Evolutionary conservation across 30 jellyfish, hydroid and myxozoan species (phyloP), one percentile per base, ranked within the genome.

Genomic region (Pelagia noctiluca): DNA sequence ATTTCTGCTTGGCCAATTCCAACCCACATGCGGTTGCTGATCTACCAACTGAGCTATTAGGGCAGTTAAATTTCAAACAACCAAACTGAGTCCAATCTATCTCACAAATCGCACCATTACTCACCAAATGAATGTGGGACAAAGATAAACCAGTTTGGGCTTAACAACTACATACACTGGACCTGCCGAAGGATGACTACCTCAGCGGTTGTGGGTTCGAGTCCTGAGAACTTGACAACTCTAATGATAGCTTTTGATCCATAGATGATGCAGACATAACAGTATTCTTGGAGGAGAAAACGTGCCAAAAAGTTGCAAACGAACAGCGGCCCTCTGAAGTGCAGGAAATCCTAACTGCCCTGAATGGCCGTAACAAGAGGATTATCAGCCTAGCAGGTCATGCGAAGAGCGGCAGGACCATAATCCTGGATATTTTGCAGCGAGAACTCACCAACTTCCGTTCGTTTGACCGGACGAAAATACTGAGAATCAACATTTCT

Each of bases 301-400:
- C 26, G 2, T 52, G 2, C 26, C 26, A 4, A 3, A 5, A 52
- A 3, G 68, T 52, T 8, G 28, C 12, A 8, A 3, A 3, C 4
- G 68, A 52, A 5, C 12, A 19, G 2, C 68, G 68, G 57, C 16
- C 57, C 16, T 8, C 57, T 42, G 47, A 46, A 71, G 23, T 24
- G 35, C 25, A 4, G 22, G 83, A 1, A 1, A 19, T 36, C 62
- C 26, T 5, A 0, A 35, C n/a, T 1, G 50, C 82, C 32, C 34
- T 80, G 50, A n/a, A 53, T 2, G 46, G 67, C 54, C 84, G 71
- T 0, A 21, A 48, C 12, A 68, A 34, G 49, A 24, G 53, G 16
- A 60, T 80, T 28, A 49, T 80, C 80, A 64, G 84, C 19, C 50
- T 80, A 21, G 90, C 82, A 19, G 90, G 90, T 28, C 90, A 80